Conservation (phyloP, 2,113 vertebrate species). For the Ranitomeya imitator region DNA sequence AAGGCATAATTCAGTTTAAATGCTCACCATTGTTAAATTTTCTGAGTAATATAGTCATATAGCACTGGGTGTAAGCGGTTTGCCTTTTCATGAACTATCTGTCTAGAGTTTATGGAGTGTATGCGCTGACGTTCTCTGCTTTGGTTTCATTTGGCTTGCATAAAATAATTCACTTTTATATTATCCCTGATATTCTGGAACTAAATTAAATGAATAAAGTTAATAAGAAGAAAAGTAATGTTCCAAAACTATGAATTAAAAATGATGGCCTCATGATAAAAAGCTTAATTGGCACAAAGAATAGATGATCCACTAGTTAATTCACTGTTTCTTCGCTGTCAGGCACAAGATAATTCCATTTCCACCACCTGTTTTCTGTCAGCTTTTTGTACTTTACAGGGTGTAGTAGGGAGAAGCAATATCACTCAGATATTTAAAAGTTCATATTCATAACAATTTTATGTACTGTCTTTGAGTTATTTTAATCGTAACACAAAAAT, state of each 20-base stretch:
- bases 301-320: not conserved
- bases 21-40: too few relatives aligned
- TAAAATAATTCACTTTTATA: not conserved
- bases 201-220: conserved; percentile 11
- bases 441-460: not conserved
- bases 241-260: conserved; percentile 19
- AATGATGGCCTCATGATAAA: conserved; percentile 2
- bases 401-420: not conserved
- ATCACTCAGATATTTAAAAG: not conserved
- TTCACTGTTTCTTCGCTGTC: not conserved
- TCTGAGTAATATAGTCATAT: too few relatives aligned
- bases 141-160: not conserved
- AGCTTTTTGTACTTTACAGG: not conserved
- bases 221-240: conserved; percentile 15
- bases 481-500: not conserved
- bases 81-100: too few relatives aligned
- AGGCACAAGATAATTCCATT: not conserved
- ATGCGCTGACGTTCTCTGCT: not conserved
- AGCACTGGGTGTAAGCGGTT: too few relatives aligned
- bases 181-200: not conserved
- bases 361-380: not conserved
- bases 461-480: not conserved
- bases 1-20: too few relatives aligned
- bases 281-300: not conserved
- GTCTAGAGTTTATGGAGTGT: not conserved